Evolutionary conservation across 2,888 invertebrate genomes (phyloP).

Genomic region (Amblyjoppa proteus): DNA sequence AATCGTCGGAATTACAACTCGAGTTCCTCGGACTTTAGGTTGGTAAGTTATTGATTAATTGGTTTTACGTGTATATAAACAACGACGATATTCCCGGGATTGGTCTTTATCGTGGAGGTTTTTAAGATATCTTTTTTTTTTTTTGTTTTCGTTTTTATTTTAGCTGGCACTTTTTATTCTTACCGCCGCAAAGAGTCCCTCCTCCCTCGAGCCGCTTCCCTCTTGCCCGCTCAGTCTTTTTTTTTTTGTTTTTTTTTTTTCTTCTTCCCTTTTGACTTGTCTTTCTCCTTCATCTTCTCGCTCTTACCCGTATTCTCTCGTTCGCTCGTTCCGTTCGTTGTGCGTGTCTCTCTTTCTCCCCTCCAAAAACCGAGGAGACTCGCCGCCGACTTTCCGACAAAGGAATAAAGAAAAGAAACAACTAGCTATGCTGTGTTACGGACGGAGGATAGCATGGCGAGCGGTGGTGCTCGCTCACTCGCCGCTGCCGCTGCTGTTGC

Average conservation of each 20-base stretch:
- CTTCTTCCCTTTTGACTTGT: slow-evolving; percentile 55
- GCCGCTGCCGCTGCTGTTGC: slow-evolving; percentile 44
- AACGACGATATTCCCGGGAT: slow-evolving; percentile 21
- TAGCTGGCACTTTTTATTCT: slow-evolving; percentile 63
- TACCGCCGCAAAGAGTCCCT: slow-evolving; percentile 57
- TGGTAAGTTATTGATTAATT: background rate
- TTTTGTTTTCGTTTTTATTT: slow-evolving; percentile 18
- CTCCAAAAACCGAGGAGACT: slow-evolving; percentile 80
- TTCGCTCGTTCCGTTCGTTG: slow-evolving; percentile 42
- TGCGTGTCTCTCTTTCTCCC: slow-evolving; percentile 69
- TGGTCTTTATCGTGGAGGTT: background rate
- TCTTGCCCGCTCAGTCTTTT: slow-evolving; percentile 63
- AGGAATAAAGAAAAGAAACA: slow-evolving; percentile 84
- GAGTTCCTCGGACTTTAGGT: background rate
- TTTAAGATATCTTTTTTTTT: background rate
- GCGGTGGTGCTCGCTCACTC: slow-evolving; percentile 59
- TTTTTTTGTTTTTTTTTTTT: slow-evolving; percentile 58
- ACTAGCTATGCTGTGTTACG: slow-evolving; percentile 78
- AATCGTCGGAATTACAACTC: background rate
- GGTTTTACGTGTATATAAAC: background rate
- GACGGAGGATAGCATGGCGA: slow-evolving; percentile 74
- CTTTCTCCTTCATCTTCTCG: slow-evolving; percentile 60
- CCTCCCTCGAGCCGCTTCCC: slow-evolving; percentile 60
- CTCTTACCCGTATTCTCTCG: slow-evolving; percentile 38
- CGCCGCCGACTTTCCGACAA: slow-evolving; percentile 84